phyloP scores from a whole-genome alignment of 2,797 vertebrate genomes.

The Crenichthys baileyi region DNA sequence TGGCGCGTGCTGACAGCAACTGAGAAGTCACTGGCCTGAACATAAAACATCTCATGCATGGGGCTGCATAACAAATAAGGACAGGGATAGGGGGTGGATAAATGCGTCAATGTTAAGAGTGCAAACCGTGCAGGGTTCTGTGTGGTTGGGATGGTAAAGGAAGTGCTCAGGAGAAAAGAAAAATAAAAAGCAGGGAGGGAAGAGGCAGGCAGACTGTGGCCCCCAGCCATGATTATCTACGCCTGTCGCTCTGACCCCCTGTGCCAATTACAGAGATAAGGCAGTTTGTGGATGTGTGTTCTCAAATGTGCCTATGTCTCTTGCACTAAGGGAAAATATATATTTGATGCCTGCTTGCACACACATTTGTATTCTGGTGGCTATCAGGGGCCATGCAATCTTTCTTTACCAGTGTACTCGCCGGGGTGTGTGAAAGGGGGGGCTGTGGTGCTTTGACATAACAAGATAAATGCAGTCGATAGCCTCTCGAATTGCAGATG shows the following conservation, averaged over 20 bases:
- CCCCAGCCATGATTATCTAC: slow-evolving; percentile 62
- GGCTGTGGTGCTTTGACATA: slow-evolving; percentile 34
- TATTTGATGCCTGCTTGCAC: slow-evolving; percentile 6
- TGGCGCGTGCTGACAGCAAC: slow-evolving; percentile 35
- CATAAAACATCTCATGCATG: slow-evolving; percentile 30
- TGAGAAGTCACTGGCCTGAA: slow-evolving; percentile 23
- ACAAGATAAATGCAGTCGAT: slow-evolving; percentile 55
- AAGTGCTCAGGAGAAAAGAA: slow-evolving; percentile 11
- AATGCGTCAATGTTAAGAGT: slow-evolving; percentile 3
- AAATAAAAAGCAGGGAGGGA: slow-evolving; percentile 19
- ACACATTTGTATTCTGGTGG: slow-evolving; percentile 52
- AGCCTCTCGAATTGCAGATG: slow-evolving; percentile 51
- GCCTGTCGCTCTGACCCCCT: slow-evolving; percentile 57
- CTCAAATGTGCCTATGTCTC: slow-evolving; percentile 23
- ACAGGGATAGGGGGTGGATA: not conserved
- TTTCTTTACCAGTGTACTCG: slow-evolving; percentile 29
- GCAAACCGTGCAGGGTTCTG: not conserved
- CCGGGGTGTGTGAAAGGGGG: not conserved
- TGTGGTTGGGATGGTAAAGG: slow-evolving; percentile 18
- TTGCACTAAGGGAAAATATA: slow-evolving; percentile 32
- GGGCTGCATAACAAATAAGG: slow-evolving; percentile 35
- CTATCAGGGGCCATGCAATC: slow-evolving; percentile 42
- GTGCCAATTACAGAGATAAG: slow-evolving; percentile 68
- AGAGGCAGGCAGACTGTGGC: slow-evolving; percentile 54
- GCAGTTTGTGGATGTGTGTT: slow-evolving; percentile 25